phyloP scores from a whole-genome alignment of 1,140 invertebrate genomes.

The Frieseomelitta varia region DNA sequence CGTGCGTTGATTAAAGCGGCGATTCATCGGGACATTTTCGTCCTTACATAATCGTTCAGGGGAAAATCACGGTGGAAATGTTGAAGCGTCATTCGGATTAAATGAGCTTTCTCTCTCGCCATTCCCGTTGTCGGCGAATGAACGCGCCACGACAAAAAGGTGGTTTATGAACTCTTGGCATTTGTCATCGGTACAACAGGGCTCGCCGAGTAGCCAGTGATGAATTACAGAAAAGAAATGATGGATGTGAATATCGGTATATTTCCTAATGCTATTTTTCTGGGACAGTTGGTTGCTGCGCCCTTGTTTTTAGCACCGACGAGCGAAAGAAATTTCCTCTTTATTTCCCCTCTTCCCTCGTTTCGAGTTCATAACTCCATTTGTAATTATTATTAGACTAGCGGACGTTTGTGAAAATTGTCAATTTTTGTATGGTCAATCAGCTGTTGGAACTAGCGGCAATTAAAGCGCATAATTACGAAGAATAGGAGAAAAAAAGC shows the following conservation, averaged over 20 bases:
- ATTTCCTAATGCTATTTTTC: neutral
- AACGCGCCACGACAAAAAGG: constrained; percentile 12
- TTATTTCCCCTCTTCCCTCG: too few relatives aligned
- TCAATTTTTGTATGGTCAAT: too few relatives aligned
- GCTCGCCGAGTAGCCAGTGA: constrained; percentile 9
- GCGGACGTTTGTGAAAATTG: too few relatives aligned
- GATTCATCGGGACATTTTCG: neutral
- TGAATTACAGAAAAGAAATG: constrained; percentile 44
- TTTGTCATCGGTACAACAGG: constrained; percentile 33
- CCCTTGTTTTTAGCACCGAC: neutral
- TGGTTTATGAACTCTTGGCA: constrained; percentile 41
- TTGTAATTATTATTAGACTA: too few relatives aligned
- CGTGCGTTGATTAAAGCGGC: neutral
- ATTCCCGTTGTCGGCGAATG: neutral
- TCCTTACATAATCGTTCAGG: neutral
- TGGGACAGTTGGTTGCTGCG: neutral
- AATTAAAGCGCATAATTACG: too few relatives aligned
- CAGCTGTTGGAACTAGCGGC: too few relatives aligned
- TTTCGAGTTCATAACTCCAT: too few relatives aligned
- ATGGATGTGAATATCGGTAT: constrained; percentile 26
- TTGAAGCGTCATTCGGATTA: constrained; percentile 28
- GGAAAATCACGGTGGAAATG: constrained; percentile 16
- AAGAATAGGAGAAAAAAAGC: too few relatives aligned
- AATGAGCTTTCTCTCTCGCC: constrained; percentile 30
- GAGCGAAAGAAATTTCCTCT: too few relatives aligned